These are phyloP conservation scores for Parapsyche elsis DNA, from an alignment of 1,140 invertebrate species.

Conservation along the genomic window DNA sequence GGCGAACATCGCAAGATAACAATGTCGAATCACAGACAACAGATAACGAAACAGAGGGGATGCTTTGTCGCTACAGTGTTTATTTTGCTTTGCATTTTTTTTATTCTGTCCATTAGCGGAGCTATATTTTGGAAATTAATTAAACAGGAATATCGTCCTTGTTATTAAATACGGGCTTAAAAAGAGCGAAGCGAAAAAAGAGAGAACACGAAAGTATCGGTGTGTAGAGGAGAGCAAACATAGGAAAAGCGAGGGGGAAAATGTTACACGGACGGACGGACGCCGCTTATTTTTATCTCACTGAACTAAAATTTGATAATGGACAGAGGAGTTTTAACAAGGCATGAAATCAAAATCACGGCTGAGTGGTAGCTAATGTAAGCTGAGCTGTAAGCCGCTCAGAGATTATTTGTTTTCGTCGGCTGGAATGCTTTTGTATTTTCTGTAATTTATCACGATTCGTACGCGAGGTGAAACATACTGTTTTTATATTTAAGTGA, in stretches of 20 bases:
- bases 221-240: not conserved
- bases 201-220: not conserved
- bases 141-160: slow-evolving; percentile 15
- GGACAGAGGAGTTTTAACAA: slow-evolving; percentile 38
- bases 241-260: not conserved
- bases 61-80: too few species aligned
- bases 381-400: slow-evolving; percentile 2
- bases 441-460: too few species aligned
- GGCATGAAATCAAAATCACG: slow-evolving; percentile 49
- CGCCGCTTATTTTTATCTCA: slow-evolving; percentile 26
- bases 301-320: slow-evolving; percentile 43
- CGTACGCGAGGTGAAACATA: too few species aligned
- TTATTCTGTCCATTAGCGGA: not conserved
- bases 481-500: too few species aligned
- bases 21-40: too few species aligned
- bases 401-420: slow-evolving; percentile 43
- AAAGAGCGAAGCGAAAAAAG: not conserved
- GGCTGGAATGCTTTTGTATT: slow-evolving; percentile 41
- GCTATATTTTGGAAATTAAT: slow-evolving; percentile 24
- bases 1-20: too few species aligned
- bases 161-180: slow-evolving; percentile 20
- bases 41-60: not conserved
- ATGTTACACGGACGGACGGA: not conserved
- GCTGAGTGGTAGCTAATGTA: slow-evolving; percentile 29
- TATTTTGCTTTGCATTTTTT: too few species aligned